Evolutionary conservation across 2,797 vertebrate genomes (phyloP).

Genomic region (Gallinago nigripennis): DNA sequence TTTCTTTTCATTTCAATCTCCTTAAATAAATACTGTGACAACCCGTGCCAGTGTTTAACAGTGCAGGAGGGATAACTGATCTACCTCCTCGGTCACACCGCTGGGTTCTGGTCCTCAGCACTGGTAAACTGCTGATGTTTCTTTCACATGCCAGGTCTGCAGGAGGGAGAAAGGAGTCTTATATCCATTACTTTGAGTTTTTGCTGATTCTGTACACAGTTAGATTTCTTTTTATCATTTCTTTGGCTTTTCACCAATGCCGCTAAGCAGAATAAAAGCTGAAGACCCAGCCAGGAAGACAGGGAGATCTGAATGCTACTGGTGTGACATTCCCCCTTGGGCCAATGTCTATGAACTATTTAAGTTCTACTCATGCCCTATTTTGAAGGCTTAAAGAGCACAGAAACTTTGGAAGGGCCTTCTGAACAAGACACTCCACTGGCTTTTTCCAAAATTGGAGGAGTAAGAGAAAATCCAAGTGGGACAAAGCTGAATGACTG

Average conservation of each 20-base stretch:
- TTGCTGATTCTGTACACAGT: background rate
- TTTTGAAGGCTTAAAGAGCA: background rate
- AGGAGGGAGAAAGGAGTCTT: rapidly evolving
- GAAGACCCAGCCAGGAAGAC: background rate
- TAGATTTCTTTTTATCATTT: background rate
- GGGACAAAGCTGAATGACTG: background rate
- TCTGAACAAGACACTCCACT: background rate
- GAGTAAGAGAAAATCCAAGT: background rate
- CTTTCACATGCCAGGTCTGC: background rate
- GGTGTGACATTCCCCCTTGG: background rate
- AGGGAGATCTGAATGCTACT: background rate
- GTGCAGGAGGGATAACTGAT: background rate
- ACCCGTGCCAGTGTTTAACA: rapidly evolving
- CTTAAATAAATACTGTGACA: background rate
- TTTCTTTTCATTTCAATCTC: background rate
- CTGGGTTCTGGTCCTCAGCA: background rate
- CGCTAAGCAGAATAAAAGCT: background rate
- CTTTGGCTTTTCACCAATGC: background rate
- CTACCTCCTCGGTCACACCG: background rate
- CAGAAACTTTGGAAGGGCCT: background rate
- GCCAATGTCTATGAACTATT: background rate
- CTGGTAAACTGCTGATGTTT: background rate
- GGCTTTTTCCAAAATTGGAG: background rate
- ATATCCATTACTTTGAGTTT: background rate
- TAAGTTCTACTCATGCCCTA: background rate